phyloP scores from a whole-genome alignment of 1,140 invertebrate genomes.

The Schlechtendalia chinensis region DNA sequence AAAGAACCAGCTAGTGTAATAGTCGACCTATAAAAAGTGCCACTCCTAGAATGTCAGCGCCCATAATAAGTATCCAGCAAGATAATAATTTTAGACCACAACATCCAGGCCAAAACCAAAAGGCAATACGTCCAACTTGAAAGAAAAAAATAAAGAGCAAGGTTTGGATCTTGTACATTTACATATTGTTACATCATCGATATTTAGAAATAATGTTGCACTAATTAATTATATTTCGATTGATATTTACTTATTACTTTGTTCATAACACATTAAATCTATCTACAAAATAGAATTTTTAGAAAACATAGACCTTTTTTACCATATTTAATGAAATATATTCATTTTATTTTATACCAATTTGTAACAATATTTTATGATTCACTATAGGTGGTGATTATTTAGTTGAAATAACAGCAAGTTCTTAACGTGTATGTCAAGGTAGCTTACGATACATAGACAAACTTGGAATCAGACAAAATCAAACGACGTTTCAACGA shows the following conservation, averaged over 20 bases:
- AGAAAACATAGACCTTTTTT: too few species aligned
- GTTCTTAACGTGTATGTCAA: conserved; percentile 82
- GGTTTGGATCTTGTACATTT: neutral
- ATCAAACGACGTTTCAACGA: conserved; percentile 71
- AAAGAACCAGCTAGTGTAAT: neutral
- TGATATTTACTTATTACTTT: neutral
- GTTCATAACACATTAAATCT: too few species aligned
- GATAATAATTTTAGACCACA: conserved; percentile 31
- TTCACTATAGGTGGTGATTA: conserved; percentile 72
- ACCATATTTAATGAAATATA: too few species aligned
- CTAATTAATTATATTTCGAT: neutral
- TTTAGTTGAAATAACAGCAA: conserved; percentile 83
- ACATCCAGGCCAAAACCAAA: conserved; percentile 30
- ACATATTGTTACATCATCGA: too few species aligned
- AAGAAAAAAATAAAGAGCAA: conserved; percentile 42
- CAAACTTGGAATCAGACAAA: conserved; percentile 74
- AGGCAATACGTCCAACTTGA: neutral
- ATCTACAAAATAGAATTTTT: too few species aligned
- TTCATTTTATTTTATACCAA: too few species aligned
- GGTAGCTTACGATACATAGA: conserved; percentile 81
- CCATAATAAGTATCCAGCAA: conserved; percentile 27
- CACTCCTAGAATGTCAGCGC: conserved; percentile 32
- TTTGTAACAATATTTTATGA: conserved; percentile 7
- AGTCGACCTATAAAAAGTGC: conserved; percentile 36
- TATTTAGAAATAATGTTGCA: too few species aligned